These are phyloP conservation scores for Cetonia aurata DNA, from an alignment of 2,888 invertebrate genomes.

Conservation along the genomic window DNA sequence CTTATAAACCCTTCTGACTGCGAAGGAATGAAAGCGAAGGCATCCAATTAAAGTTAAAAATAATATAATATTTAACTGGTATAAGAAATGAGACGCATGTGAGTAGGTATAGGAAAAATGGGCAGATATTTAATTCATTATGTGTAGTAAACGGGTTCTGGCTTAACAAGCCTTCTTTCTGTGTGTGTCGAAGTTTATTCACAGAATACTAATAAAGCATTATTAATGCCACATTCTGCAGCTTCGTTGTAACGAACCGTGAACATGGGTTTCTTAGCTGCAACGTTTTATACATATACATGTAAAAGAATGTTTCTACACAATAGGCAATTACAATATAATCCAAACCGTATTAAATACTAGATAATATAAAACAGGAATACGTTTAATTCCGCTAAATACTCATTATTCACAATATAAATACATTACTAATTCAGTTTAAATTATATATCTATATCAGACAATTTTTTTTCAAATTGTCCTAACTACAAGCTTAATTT, in stretches of 20 bases:
- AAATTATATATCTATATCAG: too few species aligned
- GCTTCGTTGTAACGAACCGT: conserved; percentile 12
- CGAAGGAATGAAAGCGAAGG: conserved; percentile 14
- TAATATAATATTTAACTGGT: conserved; percentile 23
- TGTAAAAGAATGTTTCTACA: too few species aligned
- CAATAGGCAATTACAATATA: too few species aligned
- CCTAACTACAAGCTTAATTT: too few species aligned
- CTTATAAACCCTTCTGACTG: conserved; percentile 7
- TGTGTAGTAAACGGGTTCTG: conserved; percentile 39
- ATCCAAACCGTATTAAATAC: neutral
- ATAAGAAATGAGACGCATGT: neutral
- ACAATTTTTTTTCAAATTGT: too few species aligned
- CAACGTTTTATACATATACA: conserved; percentile 8
- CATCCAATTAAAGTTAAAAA: conserved; percentile 35
- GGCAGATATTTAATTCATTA: conserved; percentile 44
- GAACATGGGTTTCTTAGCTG: conserved; percentile 15
- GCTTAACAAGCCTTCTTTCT: conserved; percentile 39
- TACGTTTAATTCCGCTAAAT: too few species aligned
- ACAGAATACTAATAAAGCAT: conserved; percentile 41
- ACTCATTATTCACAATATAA: too few species aligned
- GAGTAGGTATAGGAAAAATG: conserved; percentile 19
- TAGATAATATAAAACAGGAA: neutral
- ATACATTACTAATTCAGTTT: too few species aligned
- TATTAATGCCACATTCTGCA: conserved; percentile 38
- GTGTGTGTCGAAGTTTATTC: conserved; percentile 16